Evolutionary conservation across 92 coral and sea anemone species (phyloP).

Genomic region (Blastomussa wellsi): DNA sequence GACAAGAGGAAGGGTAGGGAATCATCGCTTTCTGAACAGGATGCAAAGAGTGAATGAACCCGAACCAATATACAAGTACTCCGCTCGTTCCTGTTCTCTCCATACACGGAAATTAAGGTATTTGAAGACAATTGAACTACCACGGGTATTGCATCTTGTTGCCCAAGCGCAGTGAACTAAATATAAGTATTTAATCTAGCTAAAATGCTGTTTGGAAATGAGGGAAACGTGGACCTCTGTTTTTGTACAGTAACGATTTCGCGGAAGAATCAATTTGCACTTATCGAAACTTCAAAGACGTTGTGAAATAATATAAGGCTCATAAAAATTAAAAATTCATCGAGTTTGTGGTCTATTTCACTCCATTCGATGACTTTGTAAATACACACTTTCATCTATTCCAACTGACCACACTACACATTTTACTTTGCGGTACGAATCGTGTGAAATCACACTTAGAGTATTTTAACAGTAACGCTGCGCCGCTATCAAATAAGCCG

Average conservation of each 20-base stretch:
- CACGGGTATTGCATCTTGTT: too few species aligned
- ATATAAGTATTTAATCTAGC: background rate
- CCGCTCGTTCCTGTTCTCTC: background rate
- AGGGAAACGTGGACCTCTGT: background rate
- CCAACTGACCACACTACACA: background rate
- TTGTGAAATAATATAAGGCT: background rate
- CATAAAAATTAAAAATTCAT: background rate
- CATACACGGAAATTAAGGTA: slow-evolving; percentile 6
- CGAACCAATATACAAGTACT: background rate
- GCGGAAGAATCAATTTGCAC: background rate
- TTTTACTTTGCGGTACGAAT: background rate
- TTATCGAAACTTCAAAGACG: background rate
- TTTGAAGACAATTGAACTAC: background rate
- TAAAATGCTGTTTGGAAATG: background rate
- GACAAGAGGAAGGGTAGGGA: background rate
- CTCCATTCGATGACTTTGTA: background rate
- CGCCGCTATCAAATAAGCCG: background rate
- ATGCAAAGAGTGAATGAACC: background rate
- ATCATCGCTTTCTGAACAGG: slow-evolving; percentile 4
- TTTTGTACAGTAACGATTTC: background rate
- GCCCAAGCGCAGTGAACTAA: background rate
- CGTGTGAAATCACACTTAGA: background rate
- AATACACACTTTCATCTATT: background rate
- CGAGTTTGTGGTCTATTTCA: background rate
- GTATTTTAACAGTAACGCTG: background rate